Evolutionary conservation across 2,888 invertebrate species (phyloP), one percentile per base, ranked within the genome.

Genomic region (Brachyptera risi): DNA sequence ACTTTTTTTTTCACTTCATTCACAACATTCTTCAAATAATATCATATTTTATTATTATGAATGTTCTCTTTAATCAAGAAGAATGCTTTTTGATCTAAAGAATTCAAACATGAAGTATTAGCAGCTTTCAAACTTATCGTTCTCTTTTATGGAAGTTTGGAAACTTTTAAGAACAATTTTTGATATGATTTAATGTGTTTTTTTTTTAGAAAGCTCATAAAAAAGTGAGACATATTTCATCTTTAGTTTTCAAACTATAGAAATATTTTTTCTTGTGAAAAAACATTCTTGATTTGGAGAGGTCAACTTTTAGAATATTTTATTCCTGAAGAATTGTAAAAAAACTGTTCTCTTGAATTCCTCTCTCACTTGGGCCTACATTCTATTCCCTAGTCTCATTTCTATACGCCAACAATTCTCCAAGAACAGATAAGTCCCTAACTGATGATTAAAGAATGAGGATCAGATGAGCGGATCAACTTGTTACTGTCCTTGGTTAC

Each of bases 51-150:
- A 54, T 37, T 54, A 54, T 35, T 13, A 26, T n/a, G 24, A 23
- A n/a, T n/a, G 9, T 47, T 13, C 24, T 11, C 37, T 35, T 31
- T 54, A 54, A 54, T 54, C 54, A 35, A 23, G 54, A 54, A 54
- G 54, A 54, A 54, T 54, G 54, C 54, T 54, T 54, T 54, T 54
- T 54, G 54, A 54, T 54, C 54, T 37, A 51, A 27, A 51, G 50
- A 51, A 31, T 51, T 54, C 54, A 54, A 35, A 54, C 54, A 23
- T 54, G 35, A 54, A 54, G 37, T 54, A 54, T 54, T 54, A 54
- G 31, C 54, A 54, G 54, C 54, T 54, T 44, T 35, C 37, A 54
- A 54, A 54, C 54, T 54, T 54, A 54, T 54, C 54, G 35, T 21
- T 54, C 54, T 35, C 24, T 54, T n/a, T 54, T 54, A 54, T 51